Evolutionary conservation across 1,140 invertebrate species (phyloP).

Genomic region (Magallana angulata): DNA sequence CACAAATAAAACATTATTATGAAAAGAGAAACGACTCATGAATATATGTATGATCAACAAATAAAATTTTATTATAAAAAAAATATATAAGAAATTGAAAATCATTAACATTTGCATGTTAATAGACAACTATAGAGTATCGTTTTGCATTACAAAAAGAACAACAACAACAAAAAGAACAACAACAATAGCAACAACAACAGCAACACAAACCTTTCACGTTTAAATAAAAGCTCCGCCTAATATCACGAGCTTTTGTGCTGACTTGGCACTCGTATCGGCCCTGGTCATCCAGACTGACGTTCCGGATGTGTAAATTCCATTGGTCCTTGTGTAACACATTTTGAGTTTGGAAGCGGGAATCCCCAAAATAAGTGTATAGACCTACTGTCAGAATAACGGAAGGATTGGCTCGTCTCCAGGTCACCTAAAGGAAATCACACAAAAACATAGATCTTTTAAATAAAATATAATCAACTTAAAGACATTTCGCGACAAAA

Average conservation of each 20-base stretch:
- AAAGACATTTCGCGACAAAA: too few species aligned
- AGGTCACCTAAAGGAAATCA: conserved; percentile 60
- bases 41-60: too few species aligned
- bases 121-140: too few species aligned
- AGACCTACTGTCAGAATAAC: conserved; percentile 68
- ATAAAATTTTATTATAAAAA: too few species aligned
- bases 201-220: conserved; percentile 32
- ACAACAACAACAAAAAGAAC: too few species aligned
- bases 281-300: conserved; percentile 90
- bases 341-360: conserved; percentile 80
- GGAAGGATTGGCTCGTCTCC: conserved; percentile 64
- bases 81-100: too few species aligned
- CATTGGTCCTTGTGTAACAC: conserved; percentile 92
- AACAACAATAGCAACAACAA: too few species aligned
- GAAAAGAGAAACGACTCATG: too few species aligned
- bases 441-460: not conserved
- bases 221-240: conserved; percentile 34
- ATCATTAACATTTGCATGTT: too few species aligned
- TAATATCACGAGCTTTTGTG: conserved; percentile 78
- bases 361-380: conserved; percentile 63
- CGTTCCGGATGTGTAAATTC: conserved; percentile 92
- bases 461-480: too few species aligned
- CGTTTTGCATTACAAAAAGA: too few species aligned
- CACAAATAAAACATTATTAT: too few species aligned
- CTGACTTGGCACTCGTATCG: conserved; percentile 95